These are phyloP conservation scores for Pteronotus mesoamericanus DNA, from an alignment of 2,797 vertebrate species.

Conservation along the genomic window DNA sequence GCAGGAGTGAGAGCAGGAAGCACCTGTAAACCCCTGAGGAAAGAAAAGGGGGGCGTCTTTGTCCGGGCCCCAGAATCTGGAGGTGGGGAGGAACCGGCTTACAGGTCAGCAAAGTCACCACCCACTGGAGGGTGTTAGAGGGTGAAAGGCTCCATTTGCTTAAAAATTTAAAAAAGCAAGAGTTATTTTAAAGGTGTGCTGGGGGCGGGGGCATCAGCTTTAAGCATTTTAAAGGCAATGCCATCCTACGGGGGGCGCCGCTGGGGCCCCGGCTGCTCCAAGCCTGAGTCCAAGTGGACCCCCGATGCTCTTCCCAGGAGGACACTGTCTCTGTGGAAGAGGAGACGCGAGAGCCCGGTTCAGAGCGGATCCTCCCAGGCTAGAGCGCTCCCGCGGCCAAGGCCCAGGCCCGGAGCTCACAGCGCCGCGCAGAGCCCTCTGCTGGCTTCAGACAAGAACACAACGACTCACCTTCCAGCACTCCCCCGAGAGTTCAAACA, in stretches of 20 bases:
- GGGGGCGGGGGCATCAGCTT: background rate
- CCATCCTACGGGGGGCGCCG: background rate
- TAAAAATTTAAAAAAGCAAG: background rate
- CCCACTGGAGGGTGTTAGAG: background rate
- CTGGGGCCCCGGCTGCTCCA: background rate
- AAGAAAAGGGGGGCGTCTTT: background rate
- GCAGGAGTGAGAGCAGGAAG: fast-evolving
- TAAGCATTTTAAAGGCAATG: background rate
- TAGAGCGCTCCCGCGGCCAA: background rate
- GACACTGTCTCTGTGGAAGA: background rate
- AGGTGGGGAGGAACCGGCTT: background rate
- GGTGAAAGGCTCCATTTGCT: background rate
- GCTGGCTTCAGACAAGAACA: background rate
- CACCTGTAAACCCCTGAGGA: background rate
- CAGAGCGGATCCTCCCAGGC: background rate
- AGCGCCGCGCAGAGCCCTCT: fast-evolving
- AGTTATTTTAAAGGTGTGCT: background rate
- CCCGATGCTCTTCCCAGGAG: background rate
- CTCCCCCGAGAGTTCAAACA: conserved; percentile 83
- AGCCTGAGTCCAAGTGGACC: background rate
- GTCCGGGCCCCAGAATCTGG: background rate
- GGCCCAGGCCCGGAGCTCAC: background rate
- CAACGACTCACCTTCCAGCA: conserved; percentile 81
- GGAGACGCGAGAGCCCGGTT: fast-evolving
- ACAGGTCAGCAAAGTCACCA: background rate